Percentiles rank a stretch among this genome's conserved stretches.
Evolutionary conservation across 2,113 vertebrate genomes (phyloP).

Genomic region (Argyrosomus japonicus): DNA sequence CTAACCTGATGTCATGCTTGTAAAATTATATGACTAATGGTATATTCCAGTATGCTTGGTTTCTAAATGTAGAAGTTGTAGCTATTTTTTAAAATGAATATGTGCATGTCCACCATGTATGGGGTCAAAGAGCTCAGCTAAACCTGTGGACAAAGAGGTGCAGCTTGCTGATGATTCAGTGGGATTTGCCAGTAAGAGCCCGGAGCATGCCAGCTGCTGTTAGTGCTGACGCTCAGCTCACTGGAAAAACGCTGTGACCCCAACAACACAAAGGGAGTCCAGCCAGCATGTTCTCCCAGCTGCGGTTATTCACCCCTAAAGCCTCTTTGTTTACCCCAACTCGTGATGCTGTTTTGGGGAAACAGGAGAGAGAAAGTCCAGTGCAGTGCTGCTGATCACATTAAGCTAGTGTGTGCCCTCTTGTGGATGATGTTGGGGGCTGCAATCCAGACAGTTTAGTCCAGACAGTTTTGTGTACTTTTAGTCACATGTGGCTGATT

Average conservation of each 20-base stretch:
- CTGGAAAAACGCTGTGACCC: slow-evolving; percentile 67
- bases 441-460: too few species aligned
- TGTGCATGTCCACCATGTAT: background rate
- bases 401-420: slow-evolving; percentile 44
- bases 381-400: background rate
- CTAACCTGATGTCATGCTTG: background rate
- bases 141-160: slow-evolving; percentile 73
- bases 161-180: slow-evolving; percentile 77
- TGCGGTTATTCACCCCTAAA: slow-evolving; percentile 58
- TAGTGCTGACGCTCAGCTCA: slow-evolving; percentile 74
- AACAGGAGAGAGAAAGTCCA: background rate
- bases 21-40: background rate
- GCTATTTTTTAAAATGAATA: background rate
- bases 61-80: background rate
- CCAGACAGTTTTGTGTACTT: background rate
- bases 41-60: background rate
- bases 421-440: slow-evolving; percentile 28
- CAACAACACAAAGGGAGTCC: slow-evolving; percentile 67
- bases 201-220: slow-evolving; percentile 63
- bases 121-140: slow-evolving; percentile 56
- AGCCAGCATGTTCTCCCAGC: slow-evolving; percentile 67
- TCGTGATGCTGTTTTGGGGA: background rate
- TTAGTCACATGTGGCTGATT: background rate
- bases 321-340: slow-evolving; percentile 59
- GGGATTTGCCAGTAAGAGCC: slow-evolving; percentile 67